These are phyloP conservation scores for Baccha elongata DNA, from an alignment of 2,888 invertebrate species.

Conservation along the genomic window DNA sequence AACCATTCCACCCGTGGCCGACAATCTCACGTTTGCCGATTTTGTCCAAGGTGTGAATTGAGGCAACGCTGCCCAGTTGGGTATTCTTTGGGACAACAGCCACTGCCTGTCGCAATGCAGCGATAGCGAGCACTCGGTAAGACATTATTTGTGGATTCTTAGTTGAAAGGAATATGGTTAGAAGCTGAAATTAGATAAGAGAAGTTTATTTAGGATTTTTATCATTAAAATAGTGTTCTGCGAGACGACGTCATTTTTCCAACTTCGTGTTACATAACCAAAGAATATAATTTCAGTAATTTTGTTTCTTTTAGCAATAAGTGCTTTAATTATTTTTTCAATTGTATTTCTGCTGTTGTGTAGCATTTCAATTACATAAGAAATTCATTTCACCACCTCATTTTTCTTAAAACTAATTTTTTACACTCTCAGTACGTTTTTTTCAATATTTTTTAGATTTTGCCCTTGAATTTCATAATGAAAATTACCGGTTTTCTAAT, in stretches of 20 bases:
- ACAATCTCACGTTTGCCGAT: conserved; percentile 96
- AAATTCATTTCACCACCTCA: conserved; percentile 33
- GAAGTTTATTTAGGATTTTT: conserved; percentile 18
- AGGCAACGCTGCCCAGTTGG: conserved; percentile 79
- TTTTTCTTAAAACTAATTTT: neutral
- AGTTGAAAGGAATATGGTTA: conserved; percentile 20
- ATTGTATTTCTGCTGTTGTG: neutral
- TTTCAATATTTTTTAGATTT: conserved; percentile 7
- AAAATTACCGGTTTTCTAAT: neutral
- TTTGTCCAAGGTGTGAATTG: conserved; percentile 80
- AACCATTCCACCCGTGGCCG: conserved; percentile 94
- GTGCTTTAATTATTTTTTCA: neutral
- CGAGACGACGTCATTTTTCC: conserved; percentile 47
- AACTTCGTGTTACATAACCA: conserved; percentile 65
- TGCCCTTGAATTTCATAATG: conserved; percentile 36
- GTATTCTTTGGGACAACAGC: conserved; percentile 76
- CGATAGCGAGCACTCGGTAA: conserved; percentile 78
- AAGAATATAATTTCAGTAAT: conserved; percentile 19
- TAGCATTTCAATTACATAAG: conserved; percentile 25
- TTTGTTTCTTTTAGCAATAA: conserved; percentile 1
- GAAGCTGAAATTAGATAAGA: conserved; percentile 27
- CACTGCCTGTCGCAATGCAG: conserved; percentile 78
- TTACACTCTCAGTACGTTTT: conserved; percentile 24
- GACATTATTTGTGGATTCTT: conserved; percentile 76
- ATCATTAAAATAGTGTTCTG: neutral